Evolutionary conservation across 2,113 vertebrate genomes (phyloP).

Genomic region (Epinephelus lanceolatus): DNA sequence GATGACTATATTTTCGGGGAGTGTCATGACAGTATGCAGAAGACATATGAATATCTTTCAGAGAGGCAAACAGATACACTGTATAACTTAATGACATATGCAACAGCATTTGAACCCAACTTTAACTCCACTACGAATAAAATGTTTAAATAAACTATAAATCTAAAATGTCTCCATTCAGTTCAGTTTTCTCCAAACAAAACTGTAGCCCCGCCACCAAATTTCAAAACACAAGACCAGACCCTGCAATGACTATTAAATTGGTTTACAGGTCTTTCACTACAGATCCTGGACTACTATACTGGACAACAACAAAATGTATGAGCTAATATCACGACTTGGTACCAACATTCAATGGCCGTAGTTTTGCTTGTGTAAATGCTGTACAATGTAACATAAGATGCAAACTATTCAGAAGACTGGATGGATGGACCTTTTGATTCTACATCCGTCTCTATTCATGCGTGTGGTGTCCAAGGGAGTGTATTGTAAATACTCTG

Average conservation of each 20-base stretch:
- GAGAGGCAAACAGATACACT: background rate
- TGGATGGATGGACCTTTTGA: constrained; percentile 3
- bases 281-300: background rate
- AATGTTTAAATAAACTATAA: background rate
- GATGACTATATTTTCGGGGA: background rate
- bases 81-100: background rate
- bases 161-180: background rate
- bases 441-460: constrained; percentile 41
- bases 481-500: constrained; percentile 69
- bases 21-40: background rate
- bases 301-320: background rate
- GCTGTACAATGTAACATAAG: background rate
- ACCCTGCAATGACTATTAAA: background rate
- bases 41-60: background rate
- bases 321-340: background rate
- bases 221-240: background rate
- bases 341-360: constrained; percentile 1
- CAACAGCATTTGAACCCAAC: background rate
- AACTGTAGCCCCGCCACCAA: background rate
- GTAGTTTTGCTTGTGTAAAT: constrained; percentile 15
- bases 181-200: background rate
- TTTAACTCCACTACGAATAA: background rate
- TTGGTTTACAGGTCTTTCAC: background rate
- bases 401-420: constrained; percentile 21
- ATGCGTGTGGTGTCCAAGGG: constrained; percentile 33